These are phyloP conservation scores for Dendrolimus kikuchii DNA, from an alignment of 1,140 invertebrate species.

Conservation along the genomic window DNA sequence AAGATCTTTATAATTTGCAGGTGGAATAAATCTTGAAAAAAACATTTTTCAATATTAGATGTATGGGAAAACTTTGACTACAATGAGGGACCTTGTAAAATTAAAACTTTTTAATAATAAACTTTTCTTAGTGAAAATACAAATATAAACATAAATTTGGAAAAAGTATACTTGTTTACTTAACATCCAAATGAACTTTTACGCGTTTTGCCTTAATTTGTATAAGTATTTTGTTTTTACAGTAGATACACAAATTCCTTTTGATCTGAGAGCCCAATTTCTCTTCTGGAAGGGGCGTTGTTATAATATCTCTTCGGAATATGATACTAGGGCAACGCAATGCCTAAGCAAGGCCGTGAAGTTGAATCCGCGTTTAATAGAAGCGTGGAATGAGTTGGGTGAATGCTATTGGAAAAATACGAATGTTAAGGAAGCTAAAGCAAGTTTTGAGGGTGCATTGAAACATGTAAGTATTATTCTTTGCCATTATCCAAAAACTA, in stretches of 20 bases:
- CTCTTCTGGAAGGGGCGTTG: conserved; percentile 84
- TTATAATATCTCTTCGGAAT: conserved; percentile 82
- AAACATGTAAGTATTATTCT: conserved; percentile 77
- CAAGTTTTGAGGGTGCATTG: conserved; percentile 88
- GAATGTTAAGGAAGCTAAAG: conserved; percentile 85
- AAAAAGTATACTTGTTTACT: not conserved
- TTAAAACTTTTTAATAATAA: too few relatives aligned
- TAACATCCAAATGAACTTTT: not conserved
- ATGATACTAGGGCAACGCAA: conserved; percentile 80
- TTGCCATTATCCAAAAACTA: not conserved
- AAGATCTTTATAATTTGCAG: too few relatives aligned
- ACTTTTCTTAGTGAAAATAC: too few relatives aligned
- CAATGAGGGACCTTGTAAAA: too few relatives aligned
- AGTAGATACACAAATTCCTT: conserved; percentile 71
- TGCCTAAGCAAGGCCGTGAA: conserved; percentile 88
- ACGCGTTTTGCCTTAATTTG: not conserved
- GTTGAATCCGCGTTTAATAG: conserved; percentile 84
- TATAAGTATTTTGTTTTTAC: conserved; percentile 16
- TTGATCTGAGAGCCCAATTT: conserved; percentile 74
- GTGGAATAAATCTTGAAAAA: too few relatives aligned
- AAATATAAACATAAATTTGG: too few relatives aligned
- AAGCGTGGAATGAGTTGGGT: conserved; percentile 93
- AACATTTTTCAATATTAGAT: too few relatives aligned
- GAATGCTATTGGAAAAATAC: conserved; percentile 93
- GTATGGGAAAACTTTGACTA: too few relatives aligned